phyloP scores from a whole-genome alignment of 2,888 invertebrate genomes.

The Perizoma affinitatum region DNA sequence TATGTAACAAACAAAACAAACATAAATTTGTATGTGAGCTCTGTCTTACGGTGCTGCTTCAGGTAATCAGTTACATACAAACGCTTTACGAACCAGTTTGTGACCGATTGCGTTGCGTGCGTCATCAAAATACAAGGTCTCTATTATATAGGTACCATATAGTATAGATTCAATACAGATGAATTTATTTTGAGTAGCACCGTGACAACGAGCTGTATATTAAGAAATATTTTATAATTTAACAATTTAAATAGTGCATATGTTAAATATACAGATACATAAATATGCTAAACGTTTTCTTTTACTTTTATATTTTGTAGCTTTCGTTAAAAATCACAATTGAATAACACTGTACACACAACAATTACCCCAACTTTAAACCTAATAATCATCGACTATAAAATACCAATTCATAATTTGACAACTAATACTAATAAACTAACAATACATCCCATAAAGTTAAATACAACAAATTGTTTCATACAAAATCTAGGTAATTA shows the following conservation, averaged over 20 bases:
- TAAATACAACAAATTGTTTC: constrained; percentile 35
- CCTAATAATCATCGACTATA: constrained; percentile 33
- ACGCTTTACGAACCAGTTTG: no score
- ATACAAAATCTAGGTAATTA: constrained; percentile 39
- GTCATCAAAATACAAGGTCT: no score
- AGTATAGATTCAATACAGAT: no score
- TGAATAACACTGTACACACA: constrained; percentile 40
- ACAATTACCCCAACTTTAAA: constrained; percentile 33
- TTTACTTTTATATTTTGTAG: constrained; percentile 33
- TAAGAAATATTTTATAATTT: constrained; percentile 16
- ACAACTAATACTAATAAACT: constrained; percentile 39
- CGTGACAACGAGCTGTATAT: constrained; percentile 4
- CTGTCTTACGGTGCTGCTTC: no score
- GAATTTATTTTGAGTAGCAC: no score
- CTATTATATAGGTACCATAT: no score
- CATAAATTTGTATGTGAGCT: constrained; percentile 9
- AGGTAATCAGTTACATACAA: no score
- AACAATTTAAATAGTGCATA: constrained; percentile 17
- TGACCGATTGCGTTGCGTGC: no score
- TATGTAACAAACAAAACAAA: constrained; percentile 21
- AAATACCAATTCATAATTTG: constrained; percentile 36
- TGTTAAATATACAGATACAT: constrained; percentile 22
- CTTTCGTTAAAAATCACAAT: constrained; percentile 40
- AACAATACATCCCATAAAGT: constrained; percentile 30
- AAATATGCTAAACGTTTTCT: constrained; percentile 28